phyloP scores from a whole-genome alignment of 2,888 invertebrate species.

The Serrognathus titanus region DNA sequence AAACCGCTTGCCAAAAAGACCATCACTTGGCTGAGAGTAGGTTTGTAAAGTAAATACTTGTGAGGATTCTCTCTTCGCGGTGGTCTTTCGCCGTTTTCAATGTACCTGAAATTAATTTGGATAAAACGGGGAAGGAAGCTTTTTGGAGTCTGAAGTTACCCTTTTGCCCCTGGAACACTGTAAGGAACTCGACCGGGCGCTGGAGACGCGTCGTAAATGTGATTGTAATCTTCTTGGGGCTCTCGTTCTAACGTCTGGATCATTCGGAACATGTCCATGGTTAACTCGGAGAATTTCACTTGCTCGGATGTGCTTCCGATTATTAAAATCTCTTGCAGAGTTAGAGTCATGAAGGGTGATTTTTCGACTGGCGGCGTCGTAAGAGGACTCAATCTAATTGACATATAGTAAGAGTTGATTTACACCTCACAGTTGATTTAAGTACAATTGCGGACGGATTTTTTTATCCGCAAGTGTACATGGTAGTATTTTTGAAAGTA shows the following conservation, averaged over 20 bases:
- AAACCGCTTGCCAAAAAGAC: conserved; percentile 90
- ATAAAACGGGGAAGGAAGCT: not conserved
- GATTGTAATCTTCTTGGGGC: conserved; percentile 77
- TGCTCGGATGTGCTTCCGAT: conserved; percentile 92
- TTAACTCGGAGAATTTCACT: conserved; percentile 94
- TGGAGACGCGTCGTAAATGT: conserved; percentile 69
- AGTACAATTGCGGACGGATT: too few species aligned
- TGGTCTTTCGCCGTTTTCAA: conserved; percentile 70
- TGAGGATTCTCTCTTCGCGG: conserved; percentile 86
- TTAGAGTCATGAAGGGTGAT: conserved; percentile 79
- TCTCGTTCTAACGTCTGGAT: conserved; percentile 92
- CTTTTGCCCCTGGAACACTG: conserved; percentile 45
- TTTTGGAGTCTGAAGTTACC: conserved; percentile 28
- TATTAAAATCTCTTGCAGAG: conserved; percentile 89
- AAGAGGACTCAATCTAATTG: conserved; percentile 73
- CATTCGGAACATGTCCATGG: conserved; percentile 98
- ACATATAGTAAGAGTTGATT: too few species aligned
- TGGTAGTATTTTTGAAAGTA: too few species aligned
- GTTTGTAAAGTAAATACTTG: conserved; percentile 94
- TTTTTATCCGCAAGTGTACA: too few species aligned
- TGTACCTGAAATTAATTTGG: conserved; percentile 33
- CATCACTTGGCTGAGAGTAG: conserved; percentile 88
- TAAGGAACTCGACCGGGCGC: conserved; percentile 64
- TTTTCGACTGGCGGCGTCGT: conserved; percentile 87
- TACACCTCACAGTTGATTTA: too few species aligned